These are phyloP conservation scores for Hirtodrosophila cameraria DNA, from an alignment of 2,888 invertebrate genomes.

Conservation along the genomic window DNA sequence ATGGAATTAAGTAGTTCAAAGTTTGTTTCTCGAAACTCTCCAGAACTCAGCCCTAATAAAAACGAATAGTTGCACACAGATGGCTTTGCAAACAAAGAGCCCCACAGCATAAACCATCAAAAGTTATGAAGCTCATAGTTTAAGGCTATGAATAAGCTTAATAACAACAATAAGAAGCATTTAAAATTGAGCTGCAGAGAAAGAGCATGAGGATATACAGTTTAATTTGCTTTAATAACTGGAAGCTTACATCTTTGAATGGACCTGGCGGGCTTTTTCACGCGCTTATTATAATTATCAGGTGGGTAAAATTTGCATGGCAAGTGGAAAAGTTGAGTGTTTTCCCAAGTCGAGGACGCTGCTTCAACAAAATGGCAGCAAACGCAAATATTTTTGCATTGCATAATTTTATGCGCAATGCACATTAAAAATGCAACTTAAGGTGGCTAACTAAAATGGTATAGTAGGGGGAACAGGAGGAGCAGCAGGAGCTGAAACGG, in stretches of 20 bases:
- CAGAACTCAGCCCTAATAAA: background rate
- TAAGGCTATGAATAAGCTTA: background rate
- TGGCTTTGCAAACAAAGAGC: slow-evolving; percentile 14
- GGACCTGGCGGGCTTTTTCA: slow-evolving; percentile 28
- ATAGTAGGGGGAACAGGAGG: background rate
- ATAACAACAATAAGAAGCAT: slow-evolving; percentile 20
- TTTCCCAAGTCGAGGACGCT: slow-evolving; percentile 41
- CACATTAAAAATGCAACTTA: slow-evolving; percentile 53
- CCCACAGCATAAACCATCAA: slow-evolving; percentile 17
- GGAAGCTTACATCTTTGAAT: slow-evolving; percentile 25
- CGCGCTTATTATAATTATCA: slow-evolving; percentile 55
- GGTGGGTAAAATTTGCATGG: slow-evolving; percentile 34
- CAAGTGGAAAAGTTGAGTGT: slow-evolving; percentile 36
- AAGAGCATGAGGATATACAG: slow-evolving; percentile 24
- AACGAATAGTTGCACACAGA: slow-evolving; percentile 1
- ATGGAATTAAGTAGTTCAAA: slow-evolving; percentile 12
- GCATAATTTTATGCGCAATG: slow-evolving; percentile 60
- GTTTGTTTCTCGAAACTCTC: background rate
- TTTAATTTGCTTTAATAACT: slow-evolving; percentile 34
- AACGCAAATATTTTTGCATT: slow-evolving; percentile 65
- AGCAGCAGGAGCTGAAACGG: slow-evolving; percentile 12
- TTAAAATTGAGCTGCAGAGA: slow-evolving; percentile 28
- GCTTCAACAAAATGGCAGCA: slow-evolving; percentile 58
- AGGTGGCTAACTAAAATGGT: too few relatives aligned
- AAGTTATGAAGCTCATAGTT: slow-evolving; percentile 27